phyloP scores from a whole-genome alignment of 2,797 vertebrate genomes.

The Semotilus atromaculatus region DNA sequence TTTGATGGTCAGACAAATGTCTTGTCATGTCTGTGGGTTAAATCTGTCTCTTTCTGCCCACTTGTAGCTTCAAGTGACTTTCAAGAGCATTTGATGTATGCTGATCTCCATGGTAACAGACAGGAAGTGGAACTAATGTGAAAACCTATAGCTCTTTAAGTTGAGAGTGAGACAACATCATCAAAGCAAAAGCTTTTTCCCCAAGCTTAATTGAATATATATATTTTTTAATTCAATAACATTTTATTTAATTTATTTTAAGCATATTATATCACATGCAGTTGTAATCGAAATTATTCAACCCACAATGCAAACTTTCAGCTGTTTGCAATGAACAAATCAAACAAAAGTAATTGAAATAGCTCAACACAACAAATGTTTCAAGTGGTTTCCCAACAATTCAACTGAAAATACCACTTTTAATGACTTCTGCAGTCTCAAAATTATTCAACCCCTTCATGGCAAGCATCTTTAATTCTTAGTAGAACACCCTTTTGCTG shows the following conservation, averaged over 20 bases:
- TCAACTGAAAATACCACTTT: too few species aligned
- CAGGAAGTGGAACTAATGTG: neutral
- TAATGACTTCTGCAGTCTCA: too few species aligned
- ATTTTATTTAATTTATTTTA: neutral
- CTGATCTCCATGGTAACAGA: conserved; percentile 7
- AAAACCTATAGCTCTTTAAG: conserved; percentile 13
- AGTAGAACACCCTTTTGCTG: too few species aligned
- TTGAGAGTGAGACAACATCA: neutral
- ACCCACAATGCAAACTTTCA: too few species aligned
- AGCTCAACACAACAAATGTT: too few species aligned
- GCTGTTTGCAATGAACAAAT: too few species aligned
- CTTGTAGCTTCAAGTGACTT: conserved; percentile 27
- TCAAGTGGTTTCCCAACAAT: too few species aligned
- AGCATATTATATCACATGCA: neutral
- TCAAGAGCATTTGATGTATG: conserved; percentile 35
- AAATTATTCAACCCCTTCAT: too few species aligned
- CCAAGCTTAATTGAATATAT: neutral
- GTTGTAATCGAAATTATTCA: too few species aligned
- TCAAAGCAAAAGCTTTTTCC: neutral
- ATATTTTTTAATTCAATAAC: neutral
- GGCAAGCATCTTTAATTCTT: too few species aligned
- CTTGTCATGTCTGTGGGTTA: conserved; percentile 3
- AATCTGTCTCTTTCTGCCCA: neutral
- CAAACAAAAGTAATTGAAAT: too few species aligned
- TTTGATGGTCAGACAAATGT: neutral